phyloP scores from a whole-genome alignment of 2,113 vertebrate species.

The Datnioides undecimradiatus region DNA sequence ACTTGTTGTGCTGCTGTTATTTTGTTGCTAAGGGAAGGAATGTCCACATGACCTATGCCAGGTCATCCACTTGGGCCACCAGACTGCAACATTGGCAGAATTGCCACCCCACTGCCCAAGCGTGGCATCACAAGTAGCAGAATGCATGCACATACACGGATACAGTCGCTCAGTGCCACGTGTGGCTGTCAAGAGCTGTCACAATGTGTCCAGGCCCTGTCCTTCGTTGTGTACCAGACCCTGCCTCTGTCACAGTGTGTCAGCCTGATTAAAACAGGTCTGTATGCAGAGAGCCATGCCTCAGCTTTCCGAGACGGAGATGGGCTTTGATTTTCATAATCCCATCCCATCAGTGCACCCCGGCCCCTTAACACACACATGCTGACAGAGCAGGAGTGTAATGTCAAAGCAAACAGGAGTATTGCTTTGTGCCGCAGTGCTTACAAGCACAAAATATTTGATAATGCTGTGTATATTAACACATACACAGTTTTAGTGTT shows the following conservation, averaged over 20 bases:
- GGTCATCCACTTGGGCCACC: conserved; percentile 58
- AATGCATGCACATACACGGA: conserved; percentile 49
- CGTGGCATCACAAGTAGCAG: conserved; percentile 47
- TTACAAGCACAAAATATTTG: conserved; percentile 58
- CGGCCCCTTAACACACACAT: conserved; percentile 41
- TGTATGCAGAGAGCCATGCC: conserved; percentile 65
- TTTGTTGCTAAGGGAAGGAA: conserved; percentile 65
- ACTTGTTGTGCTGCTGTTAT: conserved; percentile 57
- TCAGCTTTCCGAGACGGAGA: conserved; percentile 67
- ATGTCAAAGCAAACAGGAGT: conserved; percentile 58
- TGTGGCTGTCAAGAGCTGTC: conserved; percentile 67
- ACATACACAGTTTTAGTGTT: background rate
- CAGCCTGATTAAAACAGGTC: conserved; percentile 73
- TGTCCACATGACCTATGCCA: conserved; percentile 56
- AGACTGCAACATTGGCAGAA: conserved; percentile 71
- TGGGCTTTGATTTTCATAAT: conserved; percentile 80
- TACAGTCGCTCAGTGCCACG: conserved; percentile 50
- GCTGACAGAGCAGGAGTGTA: conserved; percentile 73
- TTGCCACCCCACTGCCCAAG: conserved; percentile 48
- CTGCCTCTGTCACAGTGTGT: conserved; percentile 64
- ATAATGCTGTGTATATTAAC: conserved; percentile 22
- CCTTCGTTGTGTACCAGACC: conserved; percentile 55
- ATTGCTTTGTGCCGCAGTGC: conserved; percentile 47
- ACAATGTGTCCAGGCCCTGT: conserved; percentile 57
- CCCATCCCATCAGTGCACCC: conserved; percentile 72